Base-by-base conservation (phyloP, 1,140 invertebrate species). In the Danaus plexippus region DNA sequence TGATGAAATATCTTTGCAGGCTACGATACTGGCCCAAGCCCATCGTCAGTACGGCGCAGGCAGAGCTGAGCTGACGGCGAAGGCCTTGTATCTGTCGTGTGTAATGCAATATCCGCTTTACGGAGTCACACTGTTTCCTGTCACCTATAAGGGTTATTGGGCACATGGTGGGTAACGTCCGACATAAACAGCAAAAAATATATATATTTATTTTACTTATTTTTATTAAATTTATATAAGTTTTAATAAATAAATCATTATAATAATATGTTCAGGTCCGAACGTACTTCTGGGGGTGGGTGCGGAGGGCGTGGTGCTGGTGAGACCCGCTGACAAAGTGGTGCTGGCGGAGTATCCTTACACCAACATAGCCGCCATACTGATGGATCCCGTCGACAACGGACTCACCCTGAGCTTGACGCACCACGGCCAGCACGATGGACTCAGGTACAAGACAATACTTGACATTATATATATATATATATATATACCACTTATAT, bases 71-170 rank as follows among this genome's bases (percentile, higher is more conserved):
- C 79, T 98, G 22, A 95, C 96, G 3, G 95, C 96, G 1, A 98
- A 98, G 86, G 96, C 97, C 9, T 90, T 98, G 66, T 98, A 98
- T 80, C 86, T 98, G 47, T 97, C 96, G 0, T 97, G 96, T 74
- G 97, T 98, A 1, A 98, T 98, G 95, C 97, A 98, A 84, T 98
- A 97, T 83, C 96, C 97, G 0, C 88, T 98, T 1, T 98, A 98
- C 75, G 97, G 97, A 2, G 97, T 96, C 50, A 97, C 96, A 0
- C 92, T 98, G 88, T 98, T 96, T 83, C 92, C 92, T 42, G 97
- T 98, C 32, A 94, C 93, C 1, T 98, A 98, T 77, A 92, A 96
- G 62, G 95, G 95, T 2, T 95, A 96, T 75, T 96, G 96, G 94
- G 94, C 94, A 8, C 97, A 97, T 75, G 95, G 93, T 80, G 73